Conservation (phyloP, 1,140 invertebrate genomes). For the Musca domestica region DNA sequence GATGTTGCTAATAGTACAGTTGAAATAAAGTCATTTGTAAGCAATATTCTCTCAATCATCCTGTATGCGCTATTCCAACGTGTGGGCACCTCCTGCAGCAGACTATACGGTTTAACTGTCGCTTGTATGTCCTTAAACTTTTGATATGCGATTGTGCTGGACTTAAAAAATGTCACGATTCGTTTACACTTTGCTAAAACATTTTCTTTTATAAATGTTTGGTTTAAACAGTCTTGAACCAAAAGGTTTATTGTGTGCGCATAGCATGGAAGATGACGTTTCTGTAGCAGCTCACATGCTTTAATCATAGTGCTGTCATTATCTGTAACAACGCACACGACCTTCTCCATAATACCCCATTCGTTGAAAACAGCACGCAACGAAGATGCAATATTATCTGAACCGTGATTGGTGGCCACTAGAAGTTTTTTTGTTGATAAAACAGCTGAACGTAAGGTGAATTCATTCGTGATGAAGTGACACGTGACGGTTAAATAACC, state of each 20-base stretch:
- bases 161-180: too few species aligned
- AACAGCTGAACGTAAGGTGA: neutral
- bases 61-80: neutral
- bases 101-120: neutral
- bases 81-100: neutral
- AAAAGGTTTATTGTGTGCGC: too few species aligned
- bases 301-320: too few species aligned
- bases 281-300: too few species aligned
- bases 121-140: neutral
- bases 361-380: neutral
- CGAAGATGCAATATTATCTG: slow-evolving; percentile 4
- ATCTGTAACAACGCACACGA: too few species aligned
- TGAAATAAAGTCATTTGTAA: neutral
- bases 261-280: too few species aligned
- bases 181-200: too few species aligned
- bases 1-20: neutral
- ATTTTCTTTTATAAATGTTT: too few species aligned
- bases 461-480: neutral
- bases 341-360: neutral
- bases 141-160: neutral
- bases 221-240: too few species aligned
- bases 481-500: slow-evolving; percentile 3
- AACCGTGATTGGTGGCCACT: neutral
- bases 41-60: neutral
- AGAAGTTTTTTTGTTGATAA: slow-evolving; percentile 8